These are phyloP conservation scores for Herminia tarsipennalis DNA, from an alignment of 2,888 invertebrate genomes.

Conservation along the genomic window DNA sequence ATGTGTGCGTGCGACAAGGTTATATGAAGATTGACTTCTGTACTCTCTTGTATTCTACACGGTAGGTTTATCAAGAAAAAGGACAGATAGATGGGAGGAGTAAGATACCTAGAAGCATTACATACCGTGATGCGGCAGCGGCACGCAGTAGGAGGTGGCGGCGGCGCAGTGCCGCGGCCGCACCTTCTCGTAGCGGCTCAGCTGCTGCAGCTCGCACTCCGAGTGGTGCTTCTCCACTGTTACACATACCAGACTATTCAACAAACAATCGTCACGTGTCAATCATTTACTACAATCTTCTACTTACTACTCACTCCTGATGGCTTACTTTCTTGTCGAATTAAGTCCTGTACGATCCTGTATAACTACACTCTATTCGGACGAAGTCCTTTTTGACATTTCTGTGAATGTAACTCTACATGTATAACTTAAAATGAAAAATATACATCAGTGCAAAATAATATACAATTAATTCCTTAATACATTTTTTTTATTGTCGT, in stretches of 20 bases:
- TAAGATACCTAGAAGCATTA: neutral
- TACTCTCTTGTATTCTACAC: too few species aligned
- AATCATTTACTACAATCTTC: conserved; percentile 6
- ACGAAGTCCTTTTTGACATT: neutral
- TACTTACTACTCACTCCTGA: conserved; percentile 6
- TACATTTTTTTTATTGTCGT: too few species aligned
- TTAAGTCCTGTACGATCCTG: neutral
- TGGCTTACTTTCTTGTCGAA: neutral
- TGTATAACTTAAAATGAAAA: too few species aligned
- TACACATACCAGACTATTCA: conserved; percentile 45
- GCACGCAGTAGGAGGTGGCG: conserved; percentile 81
- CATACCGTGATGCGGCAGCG: conserved; percentile 90
- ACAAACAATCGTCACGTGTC: conserved; percentile 29
- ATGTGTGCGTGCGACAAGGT: too few species aligned
- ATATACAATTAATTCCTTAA: too few species aligned
- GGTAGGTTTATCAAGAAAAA: neutral
- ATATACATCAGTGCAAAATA: too few species aligned
- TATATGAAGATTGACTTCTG: too few species aligned
- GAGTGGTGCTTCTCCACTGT: conserved; percentile 80
- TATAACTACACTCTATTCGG: neutral
- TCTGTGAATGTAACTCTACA: too few species aligned
- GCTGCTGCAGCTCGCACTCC: conserved; percentile 80
- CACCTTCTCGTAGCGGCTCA: conserved; percentile 80
- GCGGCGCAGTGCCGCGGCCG: conserved; percentile 78
- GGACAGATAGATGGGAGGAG: neutral